Percentiles rank a stretch among this genome's conserved stretches.
Evolutionary conservation across 2,113 vertebrate genomes (phyloP).

Genomic region (Perca fluviatilis): DNA sequence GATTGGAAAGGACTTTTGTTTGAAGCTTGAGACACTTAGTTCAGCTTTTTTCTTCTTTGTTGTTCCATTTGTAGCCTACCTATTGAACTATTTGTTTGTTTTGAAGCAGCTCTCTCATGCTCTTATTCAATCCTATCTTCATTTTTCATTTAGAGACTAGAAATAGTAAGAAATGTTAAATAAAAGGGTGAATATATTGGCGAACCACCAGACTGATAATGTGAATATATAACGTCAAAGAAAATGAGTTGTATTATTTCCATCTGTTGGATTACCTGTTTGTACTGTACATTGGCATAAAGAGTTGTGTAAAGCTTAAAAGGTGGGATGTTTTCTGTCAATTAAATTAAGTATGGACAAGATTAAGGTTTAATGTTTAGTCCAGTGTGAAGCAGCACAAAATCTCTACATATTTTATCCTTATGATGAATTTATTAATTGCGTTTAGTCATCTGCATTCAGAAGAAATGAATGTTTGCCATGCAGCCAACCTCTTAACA

Average conservation of each 20-base stretch:
- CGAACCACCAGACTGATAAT: background rate
- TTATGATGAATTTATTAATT: background rate
- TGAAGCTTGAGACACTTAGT: background rate
- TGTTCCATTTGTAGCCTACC: background rate
- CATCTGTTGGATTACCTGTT: background rate
- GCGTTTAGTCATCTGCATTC: conserved; percentile 1
- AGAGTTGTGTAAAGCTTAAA: background rate
- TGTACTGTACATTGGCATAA: background rate
- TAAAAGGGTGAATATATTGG: background rate
- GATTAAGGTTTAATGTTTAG: background rate
- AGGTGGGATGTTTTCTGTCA: background rate
- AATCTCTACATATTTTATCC: background rate
- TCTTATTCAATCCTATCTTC: background rate
- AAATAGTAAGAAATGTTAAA: background rate
- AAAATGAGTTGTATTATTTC: background rate
- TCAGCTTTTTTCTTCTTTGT: background rate
- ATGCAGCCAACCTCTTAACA: conserved; percentile 32
- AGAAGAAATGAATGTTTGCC: background rate
- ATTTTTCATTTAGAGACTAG: conserved; percentile 2
- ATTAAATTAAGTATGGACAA: background rate
- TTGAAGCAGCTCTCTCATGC: background rate
- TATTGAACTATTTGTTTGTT: background rate
- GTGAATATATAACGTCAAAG: background rate
- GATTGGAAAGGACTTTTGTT: conserved; percentile 1
- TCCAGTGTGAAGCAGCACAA: background rate